A percentile compares a stretch with the other conserved stretches of the same genome.
These are phyloP conservation scores for Vollenhovia emeryi DNA, from an alignment of 1,140 invertebrate species.

Conservation along the genomic window DNA sequence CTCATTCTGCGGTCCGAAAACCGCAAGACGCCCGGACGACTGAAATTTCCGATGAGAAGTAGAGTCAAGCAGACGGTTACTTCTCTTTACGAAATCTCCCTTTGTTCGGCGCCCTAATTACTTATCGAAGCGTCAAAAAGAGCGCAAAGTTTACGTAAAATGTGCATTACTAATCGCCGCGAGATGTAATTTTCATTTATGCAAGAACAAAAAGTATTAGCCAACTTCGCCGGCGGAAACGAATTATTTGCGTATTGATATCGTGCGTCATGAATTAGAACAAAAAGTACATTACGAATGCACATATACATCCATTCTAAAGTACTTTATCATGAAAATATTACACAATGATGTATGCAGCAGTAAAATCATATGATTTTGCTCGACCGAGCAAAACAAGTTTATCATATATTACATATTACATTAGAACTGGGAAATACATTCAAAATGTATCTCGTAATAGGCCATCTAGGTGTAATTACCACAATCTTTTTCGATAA, in stretches of 20 bases:
- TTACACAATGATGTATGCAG: background rate
- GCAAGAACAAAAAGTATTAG: background rate
- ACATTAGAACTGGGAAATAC: too few species aligned
- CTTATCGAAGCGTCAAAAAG: background rate
- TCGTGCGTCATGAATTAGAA: background rate
- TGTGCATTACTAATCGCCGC: conserved; percentile 6
- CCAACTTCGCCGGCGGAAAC: background rate
- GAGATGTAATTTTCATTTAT: background rate
- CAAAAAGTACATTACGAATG: background rate
- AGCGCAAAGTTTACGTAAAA: background rate
- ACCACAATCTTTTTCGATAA: background rate
- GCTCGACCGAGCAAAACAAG: background rate
- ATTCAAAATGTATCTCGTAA: too few species aligned
- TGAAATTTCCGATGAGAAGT: background rate
- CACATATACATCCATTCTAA: too few species aligned
- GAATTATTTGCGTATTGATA: conserved; percentile 24
- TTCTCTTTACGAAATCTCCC: conserved; percentile 9
- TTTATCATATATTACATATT: too few species aligned
- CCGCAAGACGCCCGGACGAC: conserved; percentile 61
- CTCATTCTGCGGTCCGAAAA: conserved; percentile 62
- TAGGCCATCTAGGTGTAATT: background rate
- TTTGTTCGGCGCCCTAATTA: conserved; percentile 24
- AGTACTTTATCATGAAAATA: too few species aligned
- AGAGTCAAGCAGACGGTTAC: background rate
- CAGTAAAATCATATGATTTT: background rate